Evolutionary conservation across 2,888 invertebrate genomes (phyloP).

Genomic region (Drosophila melanosoma): DNA sequence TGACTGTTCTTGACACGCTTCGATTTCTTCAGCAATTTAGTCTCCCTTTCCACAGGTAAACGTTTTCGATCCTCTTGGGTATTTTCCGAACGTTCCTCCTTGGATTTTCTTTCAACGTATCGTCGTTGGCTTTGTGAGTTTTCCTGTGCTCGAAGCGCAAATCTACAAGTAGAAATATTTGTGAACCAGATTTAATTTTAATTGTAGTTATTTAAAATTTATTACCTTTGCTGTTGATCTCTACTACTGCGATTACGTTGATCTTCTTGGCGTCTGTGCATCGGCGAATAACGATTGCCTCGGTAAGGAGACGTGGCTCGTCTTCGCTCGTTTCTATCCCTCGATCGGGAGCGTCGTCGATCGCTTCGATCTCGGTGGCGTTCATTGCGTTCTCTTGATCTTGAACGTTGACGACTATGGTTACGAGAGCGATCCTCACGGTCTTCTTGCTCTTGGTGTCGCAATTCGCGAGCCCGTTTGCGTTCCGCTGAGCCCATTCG

Average conservation of each 20-base stretch:
- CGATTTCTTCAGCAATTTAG: constrained; percentile 56
- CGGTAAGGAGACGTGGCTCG: constrained; percentile 26
- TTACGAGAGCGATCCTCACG: constrained; percentile 26
- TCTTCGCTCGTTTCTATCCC: constrained; percentile 17
- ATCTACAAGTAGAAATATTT: constrained; percentile 2
- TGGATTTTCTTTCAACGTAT: constrained; percentile 1
- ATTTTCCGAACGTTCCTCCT: constrained; percentile 1
- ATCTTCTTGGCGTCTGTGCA: constrained; percentile 23
- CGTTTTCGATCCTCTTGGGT: constrained; percentile 25
- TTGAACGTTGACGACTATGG: constrained; percentile 25
- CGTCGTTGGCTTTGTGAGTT: constrained; percentile 7
- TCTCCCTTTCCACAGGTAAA: constrained; percentile 29
- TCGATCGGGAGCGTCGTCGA: constrained; percentile 21
- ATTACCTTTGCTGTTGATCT: constrained; percentile 51
- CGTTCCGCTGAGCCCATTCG: constrained; percentile 63
- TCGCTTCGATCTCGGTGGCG: constrained; percentile 10
- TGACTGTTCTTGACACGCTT: constrained; percentile 54
- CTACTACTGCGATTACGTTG: constrained; percentile 21
- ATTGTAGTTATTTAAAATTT: not conserved
- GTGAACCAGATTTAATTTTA: not conserved
- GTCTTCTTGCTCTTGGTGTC: constrained; percentile 68
- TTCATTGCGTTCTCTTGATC: constrained; percentile 44
- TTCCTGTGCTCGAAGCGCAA: not conserved
- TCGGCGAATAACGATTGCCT: constrained; percentile 31
- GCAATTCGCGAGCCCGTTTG: constrained; percentile 63